phyloP scores from a whole-genome alignment of 2,113 vertebrate genomes.

The Irena cyanogastra region DNA sequence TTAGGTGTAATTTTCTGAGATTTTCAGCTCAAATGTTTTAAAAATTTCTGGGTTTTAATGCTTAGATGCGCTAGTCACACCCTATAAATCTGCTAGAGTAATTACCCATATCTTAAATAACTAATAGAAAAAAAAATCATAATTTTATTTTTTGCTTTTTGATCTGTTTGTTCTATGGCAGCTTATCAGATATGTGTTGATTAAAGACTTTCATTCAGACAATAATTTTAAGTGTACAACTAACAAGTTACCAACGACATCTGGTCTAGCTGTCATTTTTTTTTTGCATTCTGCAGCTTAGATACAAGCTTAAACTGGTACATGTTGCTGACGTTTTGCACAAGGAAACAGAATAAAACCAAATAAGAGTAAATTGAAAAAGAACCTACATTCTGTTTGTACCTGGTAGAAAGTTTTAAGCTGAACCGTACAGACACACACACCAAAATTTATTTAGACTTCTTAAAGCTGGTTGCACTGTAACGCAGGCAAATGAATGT shows the following conservation, averaged over 20 bases:
- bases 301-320: neutral
- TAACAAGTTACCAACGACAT: neutral
- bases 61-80: neutral
- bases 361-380: neutral
- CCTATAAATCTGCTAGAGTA: neutral
- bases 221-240: neutral
- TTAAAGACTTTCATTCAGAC: neutral
- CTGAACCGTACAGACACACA: neutral
- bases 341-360: neutral
- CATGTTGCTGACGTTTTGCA: neutral
- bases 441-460: neutral
- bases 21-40: neutral
- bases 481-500: neutral
- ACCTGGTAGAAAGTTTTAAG: neutral
- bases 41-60: neutral
- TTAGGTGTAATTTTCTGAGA: neutral
- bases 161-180: neutral
- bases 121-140: neutral
- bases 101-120: neutral
- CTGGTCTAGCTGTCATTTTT: neutral
- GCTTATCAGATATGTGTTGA: neutral
- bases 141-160: neutral
- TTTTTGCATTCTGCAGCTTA: neutral
- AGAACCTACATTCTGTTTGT: neutral
- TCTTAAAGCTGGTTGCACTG: neutral